Base-by-base conservation (phyloP, 2,888 invertebrate species). In the Byasa hedistus region DNA sequence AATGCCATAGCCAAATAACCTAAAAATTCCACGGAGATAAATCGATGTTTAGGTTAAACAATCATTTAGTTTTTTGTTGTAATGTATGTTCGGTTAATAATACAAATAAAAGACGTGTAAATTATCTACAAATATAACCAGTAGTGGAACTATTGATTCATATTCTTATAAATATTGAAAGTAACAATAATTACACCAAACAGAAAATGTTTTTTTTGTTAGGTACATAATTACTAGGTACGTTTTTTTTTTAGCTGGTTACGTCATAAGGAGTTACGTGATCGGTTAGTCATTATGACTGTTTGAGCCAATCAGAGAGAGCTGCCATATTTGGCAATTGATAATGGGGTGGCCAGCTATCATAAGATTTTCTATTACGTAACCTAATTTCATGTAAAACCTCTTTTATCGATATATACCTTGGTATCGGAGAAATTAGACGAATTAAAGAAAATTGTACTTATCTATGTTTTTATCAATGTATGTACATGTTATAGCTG, bases 251-350 rank as follows among this genome's bases (percentile, higher is more conserved):
- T 48, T n/a, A 48, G n/a, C 0, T n/a, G 48, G 4, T 48, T 19
- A 48, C 48, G 39, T 39, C 12, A 48, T 48, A n/a, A n/a, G n/a
- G n/a, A 19, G 22, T 7, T 22, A 39, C 15, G 39, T 58, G 23
- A 48, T 48, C 24, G 22, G 44, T 44, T 23, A 19, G 44, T 17
- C 48, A 59, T 48, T 48, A 23, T 24, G 19, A 12, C 19, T 48
- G 7, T 48, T 59, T 0, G 15, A 52, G 48, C 60, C 60, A 60
- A 60, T 60, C 60, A 51, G 51, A 21, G 24, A 17, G 27, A 0
- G 27, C 51, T 27, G 51, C 51, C 5, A n/a, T 60, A 60, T 51
- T 60, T 52, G 60, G 24, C 27, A 51, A 60, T 10, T 17, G 21
- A 60, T 12, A 27, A 60, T 60, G 32, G 32, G 52, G 15, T 22